Evolutionary conservation across 2,888 invertebrate genomes (phyloP), one percentile per base, ranked within the genome.

Genomic region (Amphipoea oculea): DNA sequence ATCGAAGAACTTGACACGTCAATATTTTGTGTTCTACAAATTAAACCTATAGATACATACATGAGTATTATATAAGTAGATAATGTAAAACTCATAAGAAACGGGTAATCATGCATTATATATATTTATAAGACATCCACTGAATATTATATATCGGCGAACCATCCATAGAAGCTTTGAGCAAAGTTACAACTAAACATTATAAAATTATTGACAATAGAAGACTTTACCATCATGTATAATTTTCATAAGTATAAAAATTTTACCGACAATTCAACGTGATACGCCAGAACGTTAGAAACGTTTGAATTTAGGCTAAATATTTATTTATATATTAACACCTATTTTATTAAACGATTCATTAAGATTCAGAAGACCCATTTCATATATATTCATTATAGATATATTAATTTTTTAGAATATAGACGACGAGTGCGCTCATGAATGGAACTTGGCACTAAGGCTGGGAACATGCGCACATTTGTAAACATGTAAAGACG

Each of bases 11-110:
- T 92, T 93, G 92, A 94, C 93, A 94, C 92, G 85, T 93, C 86
- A 89, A 92, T 90, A 92, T 90, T 95, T 95, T 95, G 95, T 96
- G 94, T 95, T 94, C 94, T 95, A 96, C 92, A 95, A 95, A 95
- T 93, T 93, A 95, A 94, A 93, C 87, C 91, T 94, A 93, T 90
- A 89, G 86, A 91, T 90, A 92, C 85, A 88, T 87, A 88, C 82
- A 93, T 94, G 95, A 95, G 94, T 95, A 95, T 95, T 95, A 90
- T 87, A 92, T 66, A 40, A 40, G 40, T 40, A 78, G 51, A 68
- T 88, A 62, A 91, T 78, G 87, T 89, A 86, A 80, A 90, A 92
- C 88, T 92, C 89, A 90, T 90, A 90, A 89, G 86, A 88, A 76
- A 83, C 78, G 84, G 88, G 84, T 89, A 85, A 79, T 76, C 85